Percentiles rank a stretch among this genome's conserved stretches.
These are phyloP conservation scores for Proisotoma minuta DNA, from an alignment of 2,888 invertebrate species.

Conservation along the genomic window DNA sequence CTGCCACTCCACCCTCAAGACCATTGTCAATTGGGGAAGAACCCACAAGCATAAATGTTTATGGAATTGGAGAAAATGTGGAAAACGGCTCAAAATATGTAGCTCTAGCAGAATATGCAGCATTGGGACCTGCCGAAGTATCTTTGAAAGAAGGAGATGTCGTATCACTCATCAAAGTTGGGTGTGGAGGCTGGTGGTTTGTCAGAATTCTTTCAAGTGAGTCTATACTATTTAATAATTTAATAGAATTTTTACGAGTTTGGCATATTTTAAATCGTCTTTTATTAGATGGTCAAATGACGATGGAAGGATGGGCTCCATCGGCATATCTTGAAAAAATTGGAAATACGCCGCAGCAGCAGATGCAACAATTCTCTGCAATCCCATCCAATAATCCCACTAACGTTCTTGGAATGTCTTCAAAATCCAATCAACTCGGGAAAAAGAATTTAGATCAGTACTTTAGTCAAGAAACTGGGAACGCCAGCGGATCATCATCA, in stretches of 20 bases:
- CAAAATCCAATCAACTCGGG: neutral
- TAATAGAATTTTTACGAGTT: no score
- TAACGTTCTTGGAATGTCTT: no score
- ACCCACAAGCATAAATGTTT: conserved; percentile 21
- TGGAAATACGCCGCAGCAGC: no score
- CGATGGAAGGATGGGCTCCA: conserved; percentile 68
- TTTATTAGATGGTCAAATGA: conserved; percentile 2
- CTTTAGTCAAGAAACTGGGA: no score
- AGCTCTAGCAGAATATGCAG: conserved; percentile 87
- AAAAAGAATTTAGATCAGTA: neutral
- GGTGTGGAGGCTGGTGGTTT: conserved; percentile 96
- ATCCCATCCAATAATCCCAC: neutral
- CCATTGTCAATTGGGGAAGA: neutral
- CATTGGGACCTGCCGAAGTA: conserved; percentile 84
- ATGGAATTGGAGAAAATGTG: conserved; percentile 42
- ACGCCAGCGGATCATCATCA: neutral
- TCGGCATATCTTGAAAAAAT: conserved; percentile 82
- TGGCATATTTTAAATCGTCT: neutral
- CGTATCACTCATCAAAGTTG: conserved; percentile 83
- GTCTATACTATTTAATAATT: neutral
- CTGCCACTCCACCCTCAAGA: conserved; percentile 13
- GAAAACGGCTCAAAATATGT: conserved; percentile 62
- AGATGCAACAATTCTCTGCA: neutral
- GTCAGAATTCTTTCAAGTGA: conserved; percentile 60
- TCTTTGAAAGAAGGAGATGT: conserved; percentile 84